phyloP scores from a whole-genome alignment of 2,797 vertebrate genomes.

The Argentina silus region DNA sequence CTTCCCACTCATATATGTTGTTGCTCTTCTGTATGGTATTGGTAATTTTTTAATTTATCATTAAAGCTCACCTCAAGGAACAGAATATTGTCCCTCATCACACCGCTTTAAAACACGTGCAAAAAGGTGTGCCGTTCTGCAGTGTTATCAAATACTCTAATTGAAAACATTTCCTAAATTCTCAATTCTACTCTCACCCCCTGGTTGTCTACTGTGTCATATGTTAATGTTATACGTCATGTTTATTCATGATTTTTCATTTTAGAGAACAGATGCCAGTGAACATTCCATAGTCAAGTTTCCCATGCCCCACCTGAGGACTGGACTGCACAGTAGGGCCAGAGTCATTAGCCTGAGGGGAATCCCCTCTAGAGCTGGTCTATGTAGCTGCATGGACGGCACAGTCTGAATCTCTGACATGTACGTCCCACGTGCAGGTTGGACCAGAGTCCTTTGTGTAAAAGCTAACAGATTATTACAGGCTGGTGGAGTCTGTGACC shows the following conservation, averaged over 20 bases:
- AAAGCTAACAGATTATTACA: conserved; percentile 73
- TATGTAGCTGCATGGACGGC: too few species aligned
- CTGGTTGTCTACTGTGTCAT: neutral
- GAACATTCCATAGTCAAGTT: too few species aligned
- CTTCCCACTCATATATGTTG: conserved; percentile 62
- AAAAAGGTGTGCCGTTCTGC: neutral
- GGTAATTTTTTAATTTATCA: neutral
- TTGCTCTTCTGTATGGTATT: neutral
- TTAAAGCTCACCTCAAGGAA: neutral
- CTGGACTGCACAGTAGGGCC: neutral
- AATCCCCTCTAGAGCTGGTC: too few species aligned
- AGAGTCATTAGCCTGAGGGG: too few species aligned
- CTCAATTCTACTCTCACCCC: neutral
- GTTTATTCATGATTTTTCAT: neutral
- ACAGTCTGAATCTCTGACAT: neutral
- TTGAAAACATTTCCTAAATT: too few species aligned
- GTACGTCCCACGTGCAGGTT: neutral
- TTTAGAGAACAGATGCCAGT: neutral
- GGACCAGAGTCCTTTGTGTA: conserved; percentile 50
- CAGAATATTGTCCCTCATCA: neutral
- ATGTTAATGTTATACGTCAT: neutral
- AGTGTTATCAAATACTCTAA: too few species aligned
- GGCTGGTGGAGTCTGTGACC: conserved; percentile 70
- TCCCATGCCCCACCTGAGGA: neutral
- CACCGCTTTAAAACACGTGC: neutral